phyloP scores from a whole-genome alignment of 2,113 vertebrate species.

The Seriola quinqueradiata region DNA sequence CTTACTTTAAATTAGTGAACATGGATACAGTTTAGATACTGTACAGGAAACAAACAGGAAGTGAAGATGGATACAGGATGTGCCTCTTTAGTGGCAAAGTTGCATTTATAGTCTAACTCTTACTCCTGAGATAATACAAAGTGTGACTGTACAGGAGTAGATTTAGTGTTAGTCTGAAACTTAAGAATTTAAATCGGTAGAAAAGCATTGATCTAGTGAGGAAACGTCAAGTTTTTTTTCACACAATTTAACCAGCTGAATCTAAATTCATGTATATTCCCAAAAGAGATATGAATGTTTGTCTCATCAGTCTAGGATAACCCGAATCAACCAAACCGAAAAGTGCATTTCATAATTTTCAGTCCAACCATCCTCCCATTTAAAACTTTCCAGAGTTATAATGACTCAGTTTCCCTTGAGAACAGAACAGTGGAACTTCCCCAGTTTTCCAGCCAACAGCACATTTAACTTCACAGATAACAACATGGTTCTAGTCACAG shows the following conservation, averaged over 20 bases:
- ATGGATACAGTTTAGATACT: neutral
- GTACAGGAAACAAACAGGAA: neutral
- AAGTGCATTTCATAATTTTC: neutral
- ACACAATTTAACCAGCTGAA: neutral
- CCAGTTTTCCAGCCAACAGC: neutral
- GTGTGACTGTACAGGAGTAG: too few relatives aligned
- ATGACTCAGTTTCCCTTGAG: neutral
- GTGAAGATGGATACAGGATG: neutral
- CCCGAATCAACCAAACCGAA: too few relatives aligned
- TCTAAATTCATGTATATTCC: neutral
- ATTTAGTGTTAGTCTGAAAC: too few relatives aligned
- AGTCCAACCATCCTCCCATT: neutral
- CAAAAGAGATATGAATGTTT: too few relatives aligned
- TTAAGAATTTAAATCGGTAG: neutral
- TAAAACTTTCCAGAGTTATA: neutral
- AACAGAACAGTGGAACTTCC: constrained; percentile 13
- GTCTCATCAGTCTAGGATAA: neutral
- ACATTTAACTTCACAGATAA: neutral
- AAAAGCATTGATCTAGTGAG: neutral
- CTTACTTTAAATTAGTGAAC: neutral
- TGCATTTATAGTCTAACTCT: neutral
- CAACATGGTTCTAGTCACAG: neutral
- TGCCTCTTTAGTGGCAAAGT: neutral
- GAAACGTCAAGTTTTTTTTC: neutral
- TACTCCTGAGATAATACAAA: neutral